Conservation (phyloP, 2,888 invertebrate species). For the Listrodromus nycthemerus region DNA sequence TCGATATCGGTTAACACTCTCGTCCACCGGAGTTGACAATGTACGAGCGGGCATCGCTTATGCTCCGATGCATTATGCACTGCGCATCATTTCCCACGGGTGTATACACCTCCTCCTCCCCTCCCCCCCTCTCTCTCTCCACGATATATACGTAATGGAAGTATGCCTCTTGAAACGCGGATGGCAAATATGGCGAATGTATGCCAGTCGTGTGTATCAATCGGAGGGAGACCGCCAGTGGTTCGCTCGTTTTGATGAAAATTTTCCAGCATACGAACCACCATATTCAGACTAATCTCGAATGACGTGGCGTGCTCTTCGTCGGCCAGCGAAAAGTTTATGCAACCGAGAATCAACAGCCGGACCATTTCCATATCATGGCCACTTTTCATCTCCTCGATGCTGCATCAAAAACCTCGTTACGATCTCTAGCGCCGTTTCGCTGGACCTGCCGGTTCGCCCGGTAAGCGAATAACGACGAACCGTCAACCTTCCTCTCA, state of each 20-base stretch:
- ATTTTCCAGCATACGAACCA: conserved; percentile 2
- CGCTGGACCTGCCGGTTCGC: conserved; percentile 15
- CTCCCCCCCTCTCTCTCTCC: conserved; percentile 11
- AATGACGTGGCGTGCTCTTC: not conserved
- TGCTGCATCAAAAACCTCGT: conserved; percentile 10
- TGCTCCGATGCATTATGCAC: conserved; percentile 78
- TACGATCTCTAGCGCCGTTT: conserved; percentile 9
- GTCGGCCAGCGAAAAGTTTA: not conserved
- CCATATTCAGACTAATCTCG: not conserved
- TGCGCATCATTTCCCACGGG: conserved; percentile 79
- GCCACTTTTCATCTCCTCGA: conserved; percentile 6
- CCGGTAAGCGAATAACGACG: conserved; percentile 43
- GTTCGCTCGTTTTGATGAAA: conserved; percentile 38
- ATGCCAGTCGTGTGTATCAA: not conserved
- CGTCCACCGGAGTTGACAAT: conserved; percentile 67
- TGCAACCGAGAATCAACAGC: not conserved
- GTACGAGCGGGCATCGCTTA: conserved; percentile 73
- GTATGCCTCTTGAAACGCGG: not conserved
- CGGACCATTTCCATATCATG: not conserved
- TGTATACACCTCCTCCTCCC: conserved; percentile 58
- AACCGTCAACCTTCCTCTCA: conserved; percentile 35
- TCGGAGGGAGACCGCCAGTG: not conserved
- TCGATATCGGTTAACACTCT: conserved; percentile 66
- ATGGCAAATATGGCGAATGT: not conserved
- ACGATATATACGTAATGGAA: conserved; percentile 8